Percentiles rank a stretch among this genome's conserved stretches.
Conservation (phyloP, 2,888 invertebrate species). For the Euspilapteryx auroguttella region DNA sequence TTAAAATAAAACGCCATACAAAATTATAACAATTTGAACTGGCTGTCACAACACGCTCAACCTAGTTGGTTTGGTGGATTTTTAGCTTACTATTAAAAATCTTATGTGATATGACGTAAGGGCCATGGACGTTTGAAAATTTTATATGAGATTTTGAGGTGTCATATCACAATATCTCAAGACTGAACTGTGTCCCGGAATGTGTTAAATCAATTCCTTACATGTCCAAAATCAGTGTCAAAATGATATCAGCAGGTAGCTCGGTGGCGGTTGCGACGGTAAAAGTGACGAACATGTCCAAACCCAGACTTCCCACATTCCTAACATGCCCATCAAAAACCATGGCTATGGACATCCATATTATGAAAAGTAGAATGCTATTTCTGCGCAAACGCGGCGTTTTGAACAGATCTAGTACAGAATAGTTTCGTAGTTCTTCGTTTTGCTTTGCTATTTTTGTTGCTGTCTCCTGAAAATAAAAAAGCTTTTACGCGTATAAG, state of each 20-base stretch:
- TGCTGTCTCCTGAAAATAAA: constrained; percentile 58
- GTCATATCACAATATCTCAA: no score
- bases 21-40: no score
- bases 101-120: no score
- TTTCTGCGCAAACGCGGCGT: constrained; percentile 76
- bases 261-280: constrained; percentile 83
- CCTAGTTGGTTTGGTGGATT: no score
- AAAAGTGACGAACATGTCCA: constrained; percentile 81
- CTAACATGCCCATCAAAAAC: constrained; percentile 88
- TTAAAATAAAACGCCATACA: no score
- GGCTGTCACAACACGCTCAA: no score
- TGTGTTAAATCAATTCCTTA: no score
- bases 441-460: constrained; percentile 68
- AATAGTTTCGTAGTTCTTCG: constrained; percentile 71
- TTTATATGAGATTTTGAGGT: no score
- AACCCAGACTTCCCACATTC: constrained; percentile 79
- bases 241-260: constrained; percentile 78
- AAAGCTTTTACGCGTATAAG: no score
- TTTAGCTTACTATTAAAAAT: no score
- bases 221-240: constrained; percentile 71
- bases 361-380: constrained; percentile 72
- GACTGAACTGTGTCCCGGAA: no score
- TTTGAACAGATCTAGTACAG: constrained; percentile 75
- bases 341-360: constrained; percentile 85
- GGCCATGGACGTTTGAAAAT: background rate